Evolutionary conservation across 2,113 vertebrate species (phyloP), one percentile per base, ranked within the genome.

Genomic region (Hucho hucho): DNA sequence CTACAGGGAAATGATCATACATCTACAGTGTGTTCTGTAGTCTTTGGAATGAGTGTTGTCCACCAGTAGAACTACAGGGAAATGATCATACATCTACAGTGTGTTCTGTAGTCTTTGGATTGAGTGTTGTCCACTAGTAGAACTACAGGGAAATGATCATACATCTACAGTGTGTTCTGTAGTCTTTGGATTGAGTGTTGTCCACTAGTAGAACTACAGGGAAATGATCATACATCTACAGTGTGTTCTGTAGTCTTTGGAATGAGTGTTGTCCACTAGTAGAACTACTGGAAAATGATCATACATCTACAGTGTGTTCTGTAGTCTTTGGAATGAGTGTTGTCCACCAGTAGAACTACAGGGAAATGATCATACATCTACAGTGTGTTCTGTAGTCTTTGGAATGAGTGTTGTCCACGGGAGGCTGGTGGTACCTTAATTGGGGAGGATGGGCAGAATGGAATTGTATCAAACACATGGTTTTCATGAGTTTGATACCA

Each of bases 21-120:
- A 16, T 6, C 13, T 14, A 28, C 4, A 13, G 26, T 66, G 14
- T 29, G 25, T 66, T 0, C 37, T 24, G 16, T 28, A 59, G 75
- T 37, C 73, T 68, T 69, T 77, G 73, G 46, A 70, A 69, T 9
- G 75, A 49, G 46, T 63, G 82, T 83, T 82, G 84, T 37, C 6
- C 7, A 37, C 32, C 28, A 29, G 28, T 29, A 29, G 28, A 29
- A 29, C 28, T 63, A 63, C 59, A 63, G 59, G 14, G 1, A 63
- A 24, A 64, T 29, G 3, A 32, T 66, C 12, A 5, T 32, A 29
- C 2, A 16, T 18, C 13, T 14, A 28, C 4, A 13, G 26, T 66
- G 14, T 29, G 25, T 66, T 0, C 37, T 24, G 16, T 28, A 59
- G 75, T 37, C 73, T 68, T 69, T 77, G 73, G 37, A 70, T 66